Evolutionary conservation across 1,140 invertebrate genomes (phyloP), one percentile per base, ranked within the genome.

Genomic region (Conus ventricosus): DNA sequence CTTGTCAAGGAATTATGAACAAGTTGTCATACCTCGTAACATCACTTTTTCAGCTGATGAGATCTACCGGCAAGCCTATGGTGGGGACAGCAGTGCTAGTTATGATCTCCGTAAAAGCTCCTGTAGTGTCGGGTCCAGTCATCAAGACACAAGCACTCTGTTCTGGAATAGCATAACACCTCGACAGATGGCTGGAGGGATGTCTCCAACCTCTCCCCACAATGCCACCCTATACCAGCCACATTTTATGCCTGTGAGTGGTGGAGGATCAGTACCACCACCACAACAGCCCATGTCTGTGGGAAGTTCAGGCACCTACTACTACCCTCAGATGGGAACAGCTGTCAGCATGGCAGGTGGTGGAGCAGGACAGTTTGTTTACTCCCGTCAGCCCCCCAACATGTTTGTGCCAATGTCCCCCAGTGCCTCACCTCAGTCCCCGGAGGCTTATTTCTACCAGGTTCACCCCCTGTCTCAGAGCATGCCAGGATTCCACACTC

Each of bases 11-110:
- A 93, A 92, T 85, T 93, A 92, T 88, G 91, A 92, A 10, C 92
- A 93, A 82, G 87, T 91, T 5, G 88, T 88, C 27, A 89, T 93
- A 1, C 88, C 92, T 20, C 85, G 71, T 80, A 91, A 92, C 88
- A 89, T 92, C 7, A 90, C 90, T 17, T 93, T 91, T 86, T 92
- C 93, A 39, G 88, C 91, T 83, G 91, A 93, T 87, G 92, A 93
- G 89, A 93, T 93, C 53, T 93, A 93, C 85, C 84, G 88, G 25
- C 91, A 93, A 76, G 93, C 93, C 57, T 92, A 89, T 88, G 90
- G 90, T 53, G 55, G 25, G 7, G 51, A 78, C 1, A 27, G 23
- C 54, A 23, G 17, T 76, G 27, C 39, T 53, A 53, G 4, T 25
- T 23, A 39, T 39, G 84, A 71, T 54, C 39, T 75, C 23, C 84